A percentile compares a stretch with the other conserved stretches of the same genome.
Evolutionary conservation across 2,797 vertebrate genomes (phyloP).

Genomic region (Hydrocynus forskahlii): DNA sequence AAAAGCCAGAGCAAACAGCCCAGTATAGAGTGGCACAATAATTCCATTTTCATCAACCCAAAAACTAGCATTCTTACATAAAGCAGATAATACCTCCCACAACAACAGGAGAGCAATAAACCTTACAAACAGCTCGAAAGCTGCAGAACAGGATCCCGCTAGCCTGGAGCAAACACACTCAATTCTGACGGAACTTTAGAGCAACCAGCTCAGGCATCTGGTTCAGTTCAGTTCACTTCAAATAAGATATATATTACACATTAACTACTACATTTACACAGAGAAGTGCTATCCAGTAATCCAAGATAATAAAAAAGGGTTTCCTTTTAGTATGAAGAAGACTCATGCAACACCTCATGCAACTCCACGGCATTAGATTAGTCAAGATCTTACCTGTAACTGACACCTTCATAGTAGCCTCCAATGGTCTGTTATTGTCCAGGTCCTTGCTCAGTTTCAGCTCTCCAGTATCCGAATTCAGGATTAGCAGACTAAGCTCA

Average conservation of each 20-base stretch:
- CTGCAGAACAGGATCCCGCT: slow-evolving; percentile 72
- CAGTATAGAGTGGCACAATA: not conserved
- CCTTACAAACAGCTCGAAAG: slow-evolving; percentile 68
- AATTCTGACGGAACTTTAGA: slow-evolving; percentile 14
- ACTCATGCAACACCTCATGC: too few relatives aligned
- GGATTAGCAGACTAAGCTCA: slow-evolving; percentile 82
- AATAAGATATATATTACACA: not conserved
- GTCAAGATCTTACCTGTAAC: slow-evolving; percentile 88
- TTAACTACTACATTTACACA: not conserved
- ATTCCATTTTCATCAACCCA: slow-evolving; percentile 4
- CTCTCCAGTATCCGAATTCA: slow-evolving; percentile 82
- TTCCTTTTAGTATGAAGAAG: too few relatives aligned
- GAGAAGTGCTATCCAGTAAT: too few relatives aligned
- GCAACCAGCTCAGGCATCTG: slow-evolving; percentile 10
- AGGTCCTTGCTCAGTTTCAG: slow-evolving; percentile 85
- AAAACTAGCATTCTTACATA: slow-evolving; percentile 5
- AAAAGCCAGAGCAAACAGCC: not conserved
- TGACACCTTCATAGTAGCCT: slow-evolving; percentile 85
- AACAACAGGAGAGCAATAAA: slow-evolving; percentile 43
- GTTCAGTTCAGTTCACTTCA: slow-evolving; percentile 2
- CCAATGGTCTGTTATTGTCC: slow-evolving; percentile 87
- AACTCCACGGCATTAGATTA: not conserved
- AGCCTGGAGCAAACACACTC: slow-evolving; percentile 66
- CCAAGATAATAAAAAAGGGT: too few relatives aligned
- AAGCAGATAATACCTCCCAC: slow-evolving; percentile 24